Evolutionary conservation across 2,888 invertebrate genomes (phyloP), one percentile per base, ranked within the genome.

Genomic region (Tetropium fuscum): DNA sequence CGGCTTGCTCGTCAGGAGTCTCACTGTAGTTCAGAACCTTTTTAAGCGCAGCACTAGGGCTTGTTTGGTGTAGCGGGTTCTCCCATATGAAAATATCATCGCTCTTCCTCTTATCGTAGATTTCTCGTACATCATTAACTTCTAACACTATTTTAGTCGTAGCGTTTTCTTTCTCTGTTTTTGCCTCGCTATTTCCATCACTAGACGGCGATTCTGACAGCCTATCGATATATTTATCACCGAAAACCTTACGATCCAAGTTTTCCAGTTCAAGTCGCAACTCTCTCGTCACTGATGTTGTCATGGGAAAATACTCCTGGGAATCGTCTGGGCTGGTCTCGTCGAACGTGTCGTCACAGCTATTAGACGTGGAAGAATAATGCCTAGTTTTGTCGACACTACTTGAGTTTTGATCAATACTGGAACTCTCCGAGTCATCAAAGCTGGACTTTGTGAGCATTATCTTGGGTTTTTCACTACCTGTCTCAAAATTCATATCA

Each of bases 241-340:
- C 93, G 75, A 93, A 93, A 2, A 94, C 91, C 80, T 92, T 93
- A 5, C 93, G 85, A 80, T 94, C 93, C 70, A 94, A 83, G 77
- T 92, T 93, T 75, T 94, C 94, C 63, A 94, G 80, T 79, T 94
- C 94, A 43, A 94, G 84, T 71, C 91, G 86, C 71, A 94, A 81
- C 78, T 94, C 94, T 71, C 93, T 86, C 0, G 94, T 94, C 84
- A 94, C 92, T 1, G 94, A 92, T 2, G 93, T 94, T 0, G 93
- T 92, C 89, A 95, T 91, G 1, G 94, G 93, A 75, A 91, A 92
- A 78, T 93, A 94, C 75, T 91, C 91, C 69, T 92, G 90, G 1
- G 90, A 90, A 78, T 93, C 92, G 69, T 93, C 92, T 0, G 92
- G 91, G 63, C 92, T 92, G 69, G 87, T 87, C 43, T 87, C 87